Base-by-base conservation (phyloP, 1,140 invertebrate species). In the Panonychus citri region DNA sequence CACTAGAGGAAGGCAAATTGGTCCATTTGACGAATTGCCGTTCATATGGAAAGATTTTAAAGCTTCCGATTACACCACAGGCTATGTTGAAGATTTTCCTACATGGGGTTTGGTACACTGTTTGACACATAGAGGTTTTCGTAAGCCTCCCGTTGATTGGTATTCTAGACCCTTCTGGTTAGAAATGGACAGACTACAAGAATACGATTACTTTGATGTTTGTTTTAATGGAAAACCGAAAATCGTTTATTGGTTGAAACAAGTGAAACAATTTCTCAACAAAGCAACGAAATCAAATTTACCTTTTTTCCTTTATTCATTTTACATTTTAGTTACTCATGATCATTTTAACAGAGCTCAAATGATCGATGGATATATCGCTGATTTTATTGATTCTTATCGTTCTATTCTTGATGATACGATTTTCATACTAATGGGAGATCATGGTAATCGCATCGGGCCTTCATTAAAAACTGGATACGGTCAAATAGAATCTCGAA, bases 61-160 rank as follows among this genome's bases (percentile, higher is more conserved):
- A 68, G 34, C 73, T 74, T n/a, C 66, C 68, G 1, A 80, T 80
- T 89, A 81, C 65, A 74, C 77, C 0, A 90, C 87, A 0, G 77
- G 77, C 3, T 81, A 81, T 55, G 79, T 75, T 0, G 86, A 90
- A 72, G 86, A 91, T 66, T 71, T 73, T 12, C 76, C 76, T 78
- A 0, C 67, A 70, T 27, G 79, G 86, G 27, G 78, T 78, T 80
- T 81, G 0, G 89, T 89, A 62, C 86, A 86, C 67, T 88, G 82
- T 15, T 4, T 46, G 3, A 30, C 12, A 1, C 3, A 48, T 3
- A 43, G 43, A 34, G 85, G 85, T 1, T 91, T 89, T 65, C 68
- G 74, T 13, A 70, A 77, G 25, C 76, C 76, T 24, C 85, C 85
- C 0, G 82, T 81, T 0, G 82, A 89, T 66, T 87, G 83, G 64